Conservation (phyloP, 2,113 vertebrate genomes). For the Nothocercus nigrocapillus region DNA sequence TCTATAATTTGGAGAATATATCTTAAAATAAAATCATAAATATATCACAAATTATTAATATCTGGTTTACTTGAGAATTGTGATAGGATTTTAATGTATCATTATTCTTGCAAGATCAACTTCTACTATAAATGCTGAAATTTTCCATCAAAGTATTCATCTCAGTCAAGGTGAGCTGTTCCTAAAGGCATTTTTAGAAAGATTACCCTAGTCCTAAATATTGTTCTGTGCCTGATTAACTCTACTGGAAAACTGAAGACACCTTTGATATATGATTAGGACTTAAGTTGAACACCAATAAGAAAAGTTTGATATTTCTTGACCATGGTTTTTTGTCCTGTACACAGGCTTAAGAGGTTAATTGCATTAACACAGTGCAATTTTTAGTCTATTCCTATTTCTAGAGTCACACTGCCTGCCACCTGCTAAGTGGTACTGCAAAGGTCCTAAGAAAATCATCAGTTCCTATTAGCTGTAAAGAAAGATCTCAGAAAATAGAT, state of each 20-base stretch:
- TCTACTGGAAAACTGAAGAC: background rate
- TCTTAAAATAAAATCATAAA: background rate
- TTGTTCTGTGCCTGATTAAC: background rate
- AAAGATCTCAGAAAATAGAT: background rate
- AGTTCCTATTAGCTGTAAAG: background rate
- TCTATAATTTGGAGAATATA: background rate
- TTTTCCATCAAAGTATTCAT: background rate
- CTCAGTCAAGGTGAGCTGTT: background rate
- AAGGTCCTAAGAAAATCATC: background rate
- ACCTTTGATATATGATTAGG: background rate
- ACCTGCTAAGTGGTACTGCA: slow-evolving; percentile 1
- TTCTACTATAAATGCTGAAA: background rate
- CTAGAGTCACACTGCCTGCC: background rate
- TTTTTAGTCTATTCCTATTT: background rate
- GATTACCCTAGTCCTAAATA: background rate
- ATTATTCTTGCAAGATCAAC: background rate
- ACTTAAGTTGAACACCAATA: background rate
- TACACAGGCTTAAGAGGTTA: background rate
- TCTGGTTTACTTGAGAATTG: background rate
- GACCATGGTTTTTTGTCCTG: background rate
- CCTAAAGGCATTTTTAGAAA: background rate
- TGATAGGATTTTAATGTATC: background rate
- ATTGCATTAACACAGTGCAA: background rate
- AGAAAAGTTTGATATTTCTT: background rate
- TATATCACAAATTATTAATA: background rate